phyloP scores from a whole-genome alignment of 2,888 invertebrate species.

The Villa cingulata region DNA sequence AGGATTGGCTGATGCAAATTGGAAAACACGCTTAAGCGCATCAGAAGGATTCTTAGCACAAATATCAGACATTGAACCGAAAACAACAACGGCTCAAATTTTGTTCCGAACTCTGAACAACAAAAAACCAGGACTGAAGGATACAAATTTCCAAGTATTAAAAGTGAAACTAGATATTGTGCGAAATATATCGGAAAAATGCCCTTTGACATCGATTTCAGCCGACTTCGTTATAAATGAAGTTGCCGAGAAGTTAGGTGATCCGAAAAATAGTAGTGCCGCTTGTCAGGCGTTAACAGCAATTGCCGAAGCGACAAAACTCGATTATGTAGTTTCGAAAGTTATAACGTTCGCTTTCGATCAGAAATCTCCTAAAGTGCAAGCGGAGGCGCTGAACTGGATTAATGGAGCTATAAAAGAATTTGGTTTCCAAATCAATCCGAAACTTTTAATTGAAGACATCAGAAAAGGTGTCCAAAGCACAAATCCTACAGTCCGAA shows the following conservation, averaged over 20 bases:
- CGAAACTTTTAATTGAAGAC: constrained; percentile 59
- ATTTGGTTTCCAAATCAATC: constrained; percentile 70
- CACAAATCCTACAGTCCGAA: constrained; percentile 72
- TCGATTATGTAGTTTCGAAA: constrained; percentile 60
- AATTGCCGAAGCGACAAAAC: constrained; percentile 62
- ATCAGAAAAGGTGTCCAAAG: constrained; percentile 73
- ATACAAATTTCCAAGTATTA: constrained; percentile 83
- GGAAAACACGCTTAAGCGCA: constrained; percentile 69
- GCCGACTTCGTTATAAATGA: constrained; percentile 65
- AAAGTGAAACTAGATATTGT: constrained; percentile 70
- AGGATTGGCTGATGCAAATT: constrained; percentile 64
- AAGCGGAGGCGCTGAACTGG: constrained; percentile 75
- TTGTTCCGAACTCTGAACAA: constrained; percentile 56
- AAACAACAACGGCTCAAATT: constrained; percentile 58
- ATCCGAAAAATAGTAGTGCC: constrained; percentile 58
- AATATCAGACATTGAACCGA: constrained; percentile 46
- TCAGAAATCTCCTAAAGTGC: constrained; percentile 85
- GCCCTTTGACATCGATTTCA: constrained; percentile 55
- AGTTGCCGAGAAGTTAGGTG: constrained; percentile 72
- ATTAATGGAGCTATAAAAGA: constrained; percentile 63
- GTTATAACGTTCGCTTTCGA: constrained; percentile 63
- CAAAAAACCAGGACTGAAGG: constrained; percentile 73
- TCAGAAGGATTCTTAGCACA: constrained; percentile 56
- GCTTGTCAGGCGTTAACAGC: constrained; percentile 52
- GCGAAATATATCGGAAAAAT: constrained; percentile 62